Percentiles rank a stretch among this genome's conserved stretches.
These are phyloP conservation scores for Harpalus rubripes DNA, from an alignment of 2,888 invertebrate species.

Conservation along the genomic window DNA sequence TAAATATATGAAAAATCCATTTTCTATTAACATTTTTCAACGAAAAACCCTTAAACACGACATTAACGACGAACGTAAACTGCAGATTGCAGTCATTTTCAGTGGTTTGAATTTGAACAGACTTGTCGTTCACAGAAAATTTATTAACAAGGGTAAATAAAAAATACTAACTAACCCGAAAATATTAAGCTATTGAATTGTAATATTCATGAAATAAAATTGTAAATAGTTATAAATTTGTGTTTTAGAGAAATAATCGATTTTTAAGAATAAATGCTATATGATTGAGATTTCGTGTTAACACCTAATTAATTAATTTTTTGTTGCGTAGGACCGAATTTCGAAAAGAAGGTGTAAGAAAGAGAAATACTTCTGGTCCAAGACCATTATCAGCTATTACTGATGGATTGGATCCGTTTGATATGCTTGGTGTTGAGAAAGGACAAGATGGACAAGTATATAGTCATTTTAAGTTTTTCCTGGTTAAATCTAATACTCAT, in stretches of 20 bases:
- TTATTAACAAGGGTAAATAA: too few relatives aligned
- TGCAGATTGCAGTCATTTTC: too few relatives aligned
- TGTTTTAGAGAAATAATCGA: not conserved
- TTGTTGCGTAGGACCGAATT: conserved; percentile 80
- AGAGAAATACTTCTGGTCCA: conserved; percentile 90
- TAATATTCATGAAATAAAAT: too few relatives aligned
- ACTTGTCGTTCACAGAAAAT: too few relatives aligned
- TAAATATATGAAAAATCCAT: too few relatives aligned
- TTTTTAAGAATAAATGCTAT: not conserved
- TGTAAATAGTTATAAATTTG: too few relatives aligned
- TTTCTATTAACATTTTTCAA: too few relatives aligned
- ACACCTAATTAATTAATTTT: not conserved
- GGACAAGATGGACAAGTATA: conserved; percentile 89
- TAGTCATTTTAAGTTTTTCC: conserved; percentile 67
- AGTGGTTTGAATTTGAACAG: too few relatives aligned
- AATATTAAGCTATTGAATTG: too few relatives aligned
- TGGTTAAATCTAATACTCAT: not conserved
- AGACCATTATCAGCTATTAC: conserved; percentile 90
- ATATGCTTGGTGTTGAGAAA: conserved; percentile 89
- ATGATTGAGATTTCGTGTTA: not conserved
- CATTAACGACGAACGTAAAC: too few relatives aligned
- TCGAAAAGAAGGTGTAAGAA: conserved; percentile 86
- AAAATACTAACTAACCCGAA: too few relatives aligned
- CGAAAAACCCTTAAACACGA: too few relatives aligned
- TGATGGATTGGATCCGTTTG: conserved; percentile 92